A percentile compares a stretch with the other conserved stretches of the same genome.
phyloP scores from a whole-genome alignment of 2,797 vertebrate species.

The Thripadectes ignobilis region DNA sequence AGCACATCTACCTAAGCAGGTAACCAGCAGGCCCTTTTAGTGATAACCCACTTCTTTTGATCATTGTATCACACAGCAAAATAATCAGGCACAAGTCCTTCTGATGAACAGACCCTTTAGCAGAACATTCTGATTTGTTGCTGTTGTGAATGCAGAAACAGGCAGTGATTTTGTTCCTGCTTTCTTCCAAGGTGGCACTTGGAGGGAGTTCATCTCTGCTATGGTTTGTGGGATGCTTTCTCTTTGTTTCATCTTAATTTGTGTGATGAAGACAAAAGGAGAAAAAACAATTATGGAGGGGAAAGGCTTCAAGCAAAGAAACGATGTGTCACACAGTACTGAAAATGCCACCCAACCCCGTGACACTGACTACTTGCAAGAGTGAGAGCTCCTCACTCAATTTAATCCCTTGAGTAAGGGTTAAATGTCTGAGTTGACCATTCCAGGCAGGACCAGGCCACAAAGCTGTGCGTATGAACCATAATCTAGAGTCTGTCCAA shows the following conservation, averaged over 20 bases:
- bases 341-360: neutral
- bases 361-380: neutral
- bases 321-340: rapidly evolving
- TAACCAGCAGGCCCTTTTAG: neutral
- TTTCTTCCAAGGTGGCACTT: neutral
- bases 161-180: neutral
- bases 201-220: neutral
- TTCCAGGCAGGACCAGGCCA: neutral
- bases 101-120: neutral
- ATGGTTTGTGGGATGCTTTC: neutral
- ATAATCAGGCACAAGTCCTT: neutral
- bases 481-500: neutral
- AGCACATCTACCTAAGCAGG: neutral
- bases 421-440: neutral
- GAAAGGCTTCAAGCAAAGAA: neutral
- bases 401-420: neutral
- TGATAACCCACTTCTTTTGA: neutral
- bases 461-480: neutral
- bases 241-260: conserved; percentile 8
- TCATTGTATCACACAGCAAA: neutral
- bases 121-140: neutral
- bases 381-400: neutral
- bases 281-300: neutral
- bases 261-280: neutral
- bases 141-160: neutral